Percentiles rank a stretch among this genome's conserved stretches.
These are phyloP conservation scores for Microtus montanus DNA, from an alignment of 2,113 vertebrate genomes.

Conservation along the genomic window DNA sequence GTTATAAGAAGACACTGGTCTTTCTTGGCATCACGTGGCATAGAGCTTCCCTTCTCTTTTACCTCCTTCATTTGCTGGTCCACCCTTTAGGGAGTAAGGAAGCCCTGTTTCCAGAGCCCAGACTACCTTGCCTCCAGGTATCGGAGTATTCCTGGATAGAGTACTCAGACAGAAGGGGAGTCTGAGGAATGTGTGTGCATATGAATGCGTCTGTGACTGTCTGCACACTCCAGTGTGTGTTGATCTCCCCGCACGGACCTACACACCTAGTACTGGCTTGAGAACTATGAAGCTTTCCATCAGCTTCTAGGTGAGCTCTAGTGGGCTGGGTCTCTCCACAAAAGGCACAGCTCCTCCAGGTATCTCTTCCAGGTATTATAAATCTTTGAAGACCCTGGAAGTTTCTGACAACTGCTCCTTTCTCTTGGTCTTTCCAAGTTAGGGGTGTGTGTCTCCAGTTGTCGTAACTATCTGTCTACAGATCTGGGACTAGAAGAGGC, in stretches of 20 bases:
- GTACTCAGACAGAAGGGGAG: too few relatives aligned
- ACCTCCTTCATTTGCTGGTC: too few relatives aligned
- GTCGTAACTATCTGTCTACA: too few relatives aligned
- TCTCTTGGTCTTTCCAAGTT: not conserved
- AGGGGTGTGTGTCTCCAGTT: not conserved
- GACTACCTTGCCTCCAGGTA: not conserved
- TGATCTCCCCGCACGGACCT: not conserved
- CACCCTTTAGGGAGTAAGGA: not conserved
- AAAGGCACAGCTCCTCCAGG: not conserved
- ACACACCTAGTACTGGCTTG: not conserved
- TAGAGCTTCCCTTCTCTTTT: not conserved
- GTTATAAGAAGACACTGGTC: not conserved
- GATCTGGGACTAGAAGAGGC: not conserved
- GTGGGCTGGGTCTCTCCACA: not conserved
- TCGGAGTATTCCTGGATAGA: too few relatives aligned
- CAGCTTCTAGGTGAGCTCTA: not conserved
- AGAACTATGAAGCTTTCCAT: too few relatives aligned
- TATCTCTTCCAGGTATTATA: not conserved
- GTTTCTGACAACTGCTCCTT: not conserved
- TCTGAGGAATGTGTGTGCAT: not conserved
- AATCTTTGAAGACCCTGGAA: not conserved
- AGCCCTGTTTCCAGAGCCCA: not conserved
- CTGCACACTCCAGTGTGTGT: not conserved
- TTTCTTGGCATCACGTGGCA: not conserved
- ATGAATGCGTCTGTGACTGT: too few relatives aligned